Conservation (phyloP, 2,113 vertebrate genomes). For the Triplophysa tibetana region DNA sequence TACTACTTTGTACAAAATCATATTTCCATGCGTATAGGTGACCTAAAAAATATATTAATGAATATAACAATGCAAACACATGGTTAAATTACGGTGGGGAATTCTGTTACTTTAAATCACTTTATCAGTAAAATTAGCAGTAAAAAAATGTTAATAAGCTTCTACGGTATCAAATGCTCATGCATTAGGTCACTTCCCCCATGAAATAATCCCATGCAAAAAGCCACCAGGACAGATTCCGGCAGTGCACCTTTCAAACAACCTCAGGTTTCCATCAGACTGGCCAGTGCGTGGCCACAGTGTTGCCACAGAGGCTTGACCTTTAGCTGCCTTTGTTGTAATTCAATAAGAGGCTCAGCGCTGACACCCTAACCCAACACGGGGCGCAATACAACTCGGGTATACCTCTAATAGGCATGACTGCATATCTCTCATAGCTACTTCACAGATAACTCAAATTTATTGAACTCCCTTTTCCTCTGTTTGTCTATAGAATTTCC, state of each 20-base stretch:
- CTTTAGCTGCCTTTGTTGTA: slow-evolving; percentile 71
- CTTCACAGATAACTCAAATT: slow-evolving; percentile 66
- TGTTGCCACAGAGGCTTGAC: slow-evolving; percentile 62
- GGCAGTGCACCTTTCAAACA: slow-evolving; percentile 49
- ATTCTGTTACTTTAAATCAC: neutral
- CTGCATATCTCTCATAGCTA: slow-evolving; percentile 67
- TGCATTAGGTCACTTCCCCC: slow-evolving; percentile 32
- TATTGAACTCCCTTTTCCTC: slow-evolving; percentile 67
- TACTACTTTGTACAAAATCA: neutral
- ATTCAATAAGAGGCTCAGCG: slow-evolving; percentile 65
- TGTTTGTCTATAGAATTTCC: slow-evolving; percentile 65
- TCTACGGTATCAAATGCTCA: slow-evolving; percentile 50
- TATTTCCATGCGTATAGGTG: neutral
- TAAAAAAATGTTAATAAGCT: slow-evolving; percentile 46
- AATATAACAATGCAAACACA: no score
- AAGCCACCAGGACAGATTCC: slow-evolving; percentile 40
- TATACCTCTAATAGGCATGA: slow-evolving; percentile 73
- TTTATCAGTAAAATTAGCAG: neutral
- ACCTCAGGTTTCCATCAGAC: slow-evolving; percentile 56
- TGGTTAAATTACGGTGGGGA: no score
- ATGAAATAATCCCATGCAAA: slow-evolving; percentile 36
- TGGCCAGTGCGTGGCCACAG: slow-evolving; percentile 49
- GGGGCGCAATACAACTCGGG: slow-evolving; percentile 70
- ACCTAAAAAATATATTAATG: neutral
- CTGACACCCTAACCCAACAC: slow-evolving; percentile 63